phyloP scores from a whole-genome alignment of 2,113 vertebrate species.

The Chascanopsetta lugubris region DNA sequence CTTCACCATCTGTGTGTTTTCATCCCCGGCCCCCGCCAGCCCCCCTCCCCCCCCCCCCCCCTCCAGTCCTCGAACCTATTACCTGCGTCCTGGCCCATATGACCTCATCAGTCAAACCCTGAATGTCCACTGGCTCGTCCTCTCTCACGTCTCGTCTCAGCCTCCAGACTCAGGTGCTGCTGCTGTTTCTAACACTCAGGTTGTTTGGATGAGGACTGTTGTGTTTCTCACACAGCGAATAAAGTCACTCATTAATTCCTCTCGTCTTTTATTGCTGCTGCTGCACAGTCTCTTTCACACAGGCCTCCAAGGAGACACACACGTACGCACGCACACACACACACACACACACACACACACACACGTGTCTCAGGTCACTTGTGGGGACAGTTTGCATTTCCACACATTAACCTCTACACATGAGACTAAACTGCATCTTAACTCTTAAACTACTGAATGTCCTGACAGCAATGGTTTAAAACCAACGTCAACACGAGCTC shows the following conservation, averaged over 20 bases:
- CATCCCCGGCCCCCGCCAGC: constrained; percentile 1
- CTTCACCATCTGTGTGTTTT: constrained; percentile 8
- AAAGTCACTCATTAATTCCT: constrained; percentile 55
- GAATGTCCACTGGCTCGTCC: neutral
- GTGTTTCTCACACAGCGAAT: constrained; percentile 23
- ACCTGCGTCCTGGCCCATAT: constrained; percentile 28
- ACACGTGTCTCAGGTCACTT: neutral
- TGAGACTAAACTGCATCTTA: too few relatives aligned
- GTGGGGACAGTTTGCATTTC: neutral
- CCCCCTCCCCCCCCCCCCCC: constrained; percentile 11
- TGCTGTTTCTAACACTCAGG: neutral
- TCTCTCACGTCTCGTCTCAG: neutral
- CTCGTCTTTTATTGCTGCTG: constrained; percentile 4
- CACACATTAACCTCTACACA: too few relatives aligned
- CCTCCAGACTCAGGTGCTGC: too few relatives aligned
- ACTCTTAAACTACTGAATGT: too few relatives aligned
- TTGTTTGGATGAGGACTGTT: constrained; percentile 28
- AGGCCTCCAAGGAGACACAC: constrained; percentile 5
- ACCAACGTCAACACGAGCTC: too few relatives aligned
- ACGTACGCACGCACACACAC: constrained; percentile 10
- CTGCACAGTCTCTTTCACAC: constrained; percentile 18
- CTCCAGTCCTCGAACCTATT: constrained; percentile 32
- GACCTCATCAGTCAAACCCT: constrained; percentile 56
- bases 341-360: constrained; percentile 10
- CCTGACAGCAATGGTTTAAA: too few relatives aligned